These are phyloP conservation scores for Trogon melanurus DNA, from an alignment of 2,113 vertebrate genomes.

Conservation along the genomic window DNA sequence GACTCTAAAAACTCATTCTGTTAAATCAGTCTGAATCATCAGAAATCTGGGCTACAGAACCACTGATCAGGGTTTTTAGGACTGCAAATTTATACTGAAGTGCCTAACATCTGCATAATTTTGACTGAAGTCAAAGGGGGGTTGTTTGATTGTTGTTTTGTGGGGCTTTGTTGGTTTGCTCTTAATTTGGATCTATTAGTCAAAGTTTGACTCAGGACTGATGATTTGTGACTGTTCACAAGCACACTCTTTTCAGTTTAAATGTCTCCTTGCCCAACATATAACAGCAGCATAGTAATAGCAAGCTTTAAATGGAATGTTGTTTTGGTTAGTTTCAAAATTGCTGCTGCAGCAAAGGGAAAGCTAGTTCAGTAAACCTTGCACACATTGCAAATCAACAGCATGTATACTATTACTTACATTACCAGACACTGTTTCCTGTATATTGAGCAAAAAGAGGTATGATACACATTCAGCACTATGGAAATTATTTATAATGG, in stretches of 20 bases:
- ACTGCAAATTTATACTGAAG: neutral
- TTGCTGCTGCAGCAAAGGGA: neutral
- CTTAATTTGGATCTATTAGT: neutral
- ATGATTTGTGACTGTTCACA: neutral
- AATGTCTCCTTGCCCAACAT: neutral
- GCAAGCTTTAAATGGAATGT: neutral
- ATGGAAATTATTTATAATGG: neutral
- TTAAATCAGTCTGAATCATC: neutral
- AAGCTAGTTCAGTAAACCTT: neutral
- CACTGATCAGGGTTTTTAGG: neutral
- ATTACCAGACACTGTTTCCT: neutral
- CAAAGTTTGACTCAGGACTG: neutral
- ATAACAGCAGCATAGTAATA: neutral
- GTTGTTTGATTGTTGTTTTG: neutral
- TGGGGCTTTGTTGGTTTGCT: neutral
- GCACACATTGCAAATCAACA: neutral
- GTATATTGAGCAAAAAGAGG: neutral
- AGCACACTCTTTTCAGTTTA: neutral
- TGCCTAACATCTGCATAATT: neutral
- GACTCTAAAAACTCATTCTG: neutral
- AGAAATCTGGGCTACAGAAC: neutral
- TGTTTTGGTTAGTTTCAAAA: neutral
- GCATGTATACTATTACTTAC: neutral
- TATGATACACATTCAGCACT: neutral
- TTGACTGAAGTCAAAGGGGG: neutral